A percentile compares a stretch with the other conserved stretches of the same genome.
These are phyloP conservation scores for Salvelinus alpinus DNA, from an alignment of 2,113 vertebrate species.

Conservation along the genomic window DNA sequence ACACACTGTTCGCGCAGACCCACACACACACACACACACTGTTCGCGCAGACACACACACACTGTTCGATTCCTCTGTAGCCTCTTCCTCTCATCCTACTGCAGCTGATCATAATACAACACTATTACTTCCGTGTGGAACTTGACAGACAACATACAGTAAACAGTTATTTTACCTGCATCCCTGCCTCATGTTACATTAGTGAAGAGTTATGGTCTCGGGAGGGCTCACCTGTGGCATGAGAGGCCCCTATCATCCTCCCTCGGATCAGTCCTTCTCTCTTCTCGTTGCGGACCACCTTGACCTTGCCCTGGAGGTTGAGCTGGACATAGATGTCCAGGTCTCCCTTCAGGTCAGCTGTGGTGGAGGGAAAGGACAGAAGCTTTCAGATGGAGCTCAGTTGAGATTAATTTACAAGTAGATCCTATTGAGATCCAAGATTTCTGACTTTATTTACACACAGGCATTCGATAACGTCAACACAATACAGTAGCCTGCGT, in stretches of 20 bases:
- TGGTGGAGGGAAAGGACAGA: neutral
- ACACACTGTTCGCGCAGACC: no score
- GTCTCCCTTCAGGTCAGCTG: conserved; percentile 89
- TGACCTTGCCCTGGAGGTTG: conserved; percentile 79
- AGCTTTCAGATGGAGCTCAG: neutral
- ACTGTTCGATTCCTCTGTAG: no score
- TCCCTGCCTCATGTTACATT: no score
- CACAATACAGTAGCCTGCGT: neutral
- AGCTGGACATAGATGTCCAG: conserved; percentile 79
- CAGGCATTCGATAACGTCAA: neutral
- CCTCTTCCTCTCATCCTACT: no score
- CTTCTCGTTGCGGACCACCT: conserved; percentile 85
- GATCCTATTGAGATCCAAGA: neutral
- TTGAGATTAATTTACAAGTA: neutral
- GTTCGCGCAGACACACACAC: no score
- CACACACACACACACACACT: no score
- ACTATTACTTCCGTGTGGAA: no score
- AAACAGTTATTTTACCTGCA: no score
- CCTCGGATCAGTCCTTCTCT: conserved; percentile 94
- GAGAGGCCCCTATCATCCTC: conserved; percentile 93
- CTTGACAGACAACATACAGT: no score
- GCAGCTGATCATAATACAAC: no score
- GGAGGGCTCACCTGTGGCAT: conserved; percentile 81
- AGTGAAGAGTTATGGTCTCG: no score
- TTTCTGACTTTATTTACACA: neutral